Evolutionary conservation across 2,888 invertebrate genomes (phyloP).

Genomic region (Diploptera punctata): DNA sequence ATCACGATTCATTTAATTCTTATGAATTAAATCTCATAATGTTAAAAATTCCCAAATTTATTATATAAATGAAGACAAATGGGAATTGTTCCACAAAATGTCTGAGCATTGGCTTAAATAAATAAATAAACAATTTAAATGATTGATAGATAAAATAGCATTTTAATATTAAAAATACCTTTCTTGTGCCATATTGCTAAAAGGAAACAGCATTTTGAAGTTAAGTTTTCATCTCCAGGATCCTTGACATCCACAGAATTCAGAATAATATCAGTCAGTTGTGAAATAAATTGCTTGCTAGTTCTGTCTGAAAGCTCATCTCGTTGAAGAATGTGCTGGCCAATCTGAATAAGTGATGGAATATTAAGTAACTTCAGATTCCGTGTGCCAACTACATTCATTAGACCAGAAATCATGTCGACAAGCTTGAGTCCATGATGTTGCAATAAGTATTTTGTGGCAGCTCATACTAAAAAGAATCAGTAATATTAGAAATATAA

Average conservation of each 20-base stretch:
- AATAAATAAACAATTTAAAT: too few relatives aligned
- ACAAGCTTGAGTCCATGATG: neutral
- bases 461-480: too few relatives aligned
- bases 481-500: neutral
- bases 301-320: neutral
- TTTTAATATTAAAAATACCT: too few relatives aligned
- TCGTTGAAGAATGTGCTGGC: neutral
- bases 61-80: too few relatives aligned
- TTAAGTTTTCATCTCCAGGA: neutral
- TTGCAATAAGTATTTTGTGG: too few relatives aligned
- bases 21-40: too few relatives aligned
- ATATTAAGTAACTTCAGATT: neutral
- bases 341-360: conserved; percentile 2
- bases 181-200: neutral
- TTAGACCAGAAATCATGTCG: neutral
- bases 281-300: neutral
- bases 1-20: too few relatives aligned
- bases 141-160: too few relatives aligned
- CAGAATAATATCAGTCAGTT: neutral
- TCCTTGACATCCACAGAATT: neutral
- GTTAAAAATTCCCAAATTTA: too few relatives aligned
- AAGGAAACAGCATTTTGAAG: neutral
- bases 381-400: neutral
- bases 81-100: too few relatives aligned
- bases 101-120: too few relatives aligned